Conservation (phyloP, 2,797 vertebrate species). For the Nannoperca australis region DNA sequence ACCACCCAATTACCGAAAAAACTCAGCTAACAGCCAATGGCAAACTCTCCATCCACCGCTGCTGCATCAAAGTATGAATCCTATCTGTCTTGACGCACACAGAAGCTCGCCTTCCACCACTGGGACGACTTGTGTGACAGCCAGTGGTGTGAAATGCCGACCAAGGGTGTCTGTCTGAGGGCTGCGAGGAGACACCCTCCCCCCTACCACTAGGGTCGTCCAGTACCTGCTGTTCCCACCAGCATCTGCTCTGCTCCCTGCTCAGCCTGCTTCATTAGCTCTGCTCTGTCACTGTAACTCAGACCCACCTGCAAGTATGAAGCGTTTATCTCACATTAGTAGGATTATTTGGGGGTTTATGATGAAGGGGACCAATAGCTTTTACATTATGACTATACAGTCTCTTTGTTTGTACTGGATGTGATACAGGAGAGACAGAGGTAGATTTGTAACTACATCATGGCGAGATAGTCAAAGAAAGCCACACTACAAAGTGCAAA, state of each 20-base stretch:
- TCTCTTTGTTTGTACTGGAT: background rate
- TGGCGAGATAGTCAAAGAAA: slow-evolving; percentile 24
- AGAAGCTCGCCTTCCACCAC: slow-evolving; percentile 3
- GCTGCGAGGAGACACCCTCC: slow-evolving; percentile 10
- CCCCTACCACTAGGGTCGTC: slow-evolving; percentile 25
- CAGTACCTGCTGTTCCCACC: slow-evolving; percentile 48
- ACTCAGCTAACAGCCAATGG: slow-evolving; percentile 14
- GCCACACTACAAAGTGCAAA: slow-evolving; percentile 26
- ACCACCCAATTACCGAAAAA: slow-evolving; percentile 12
- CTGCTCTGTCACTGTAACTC: slow-evolving; percentile 1
- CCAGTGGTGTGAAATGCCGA: slow-evolving; percentile 21
- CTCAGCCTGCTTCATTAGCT: background rate
- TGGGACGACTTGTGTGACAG: slow-evolving; percentile 31
- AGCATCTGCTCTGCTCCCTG: slow-evolving; percentile 54
- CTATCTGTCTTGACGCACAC: slow-evolving; percentile 26
- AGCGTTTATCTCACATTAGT: background rate
- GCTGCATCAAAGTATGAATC: slow-evolving; percentile 34
- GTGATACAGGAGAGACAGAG: background rate
- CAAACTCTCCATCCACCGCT: slow-evolving; percentile 21
- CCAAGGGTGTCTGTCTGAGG: slow-evolving; percentile 20
- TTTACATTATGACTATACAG: background rate
- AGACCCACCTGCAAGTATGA: slow-evolving; percentile 14
- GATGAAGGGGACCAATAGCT: background rate
- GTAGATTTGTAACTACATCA: slow-evolving; percentile 6
- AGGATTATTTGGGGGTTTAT: background rate